phyloP scores from a whole-genome alignment of 2,113 vertebrate genomes.

The Pelusios castaneus region DNA sequence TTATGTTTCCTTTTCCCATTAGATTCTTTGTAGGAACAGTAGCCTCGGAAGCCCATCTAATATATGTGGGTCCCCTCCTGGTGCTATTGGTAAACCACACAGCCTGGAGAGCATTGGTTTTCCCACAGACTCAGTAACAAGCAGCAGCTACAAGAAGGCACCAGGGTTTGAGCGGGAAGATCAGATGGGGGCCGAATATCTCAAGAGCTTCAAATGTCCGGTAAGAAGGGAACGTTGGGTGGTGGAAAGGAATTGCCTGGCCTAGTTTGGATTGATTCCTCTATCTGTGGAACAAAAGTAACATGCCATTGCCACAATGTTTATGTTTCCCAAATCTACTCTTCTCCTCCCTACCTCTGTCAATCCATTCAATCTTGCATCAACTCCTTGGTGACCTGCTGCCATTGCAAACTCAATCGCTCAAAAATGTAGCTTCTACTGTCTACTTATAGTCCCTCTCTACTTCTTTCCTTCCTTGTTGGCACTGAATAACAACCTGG shows the following conservation, averaged over 20 bases:
- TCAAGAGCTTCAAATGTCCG: constrained; percentile 86
- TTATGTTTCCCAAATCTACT: not conserved
- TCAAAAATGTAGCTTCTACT: not conserved
- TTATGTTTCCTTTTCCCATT: constrained; percentile 55
- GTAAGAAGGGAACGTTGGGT: constrained; percentile 67
- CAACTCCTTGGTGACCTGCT: constrained; percentile 31
- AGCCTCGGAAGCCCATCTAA: constrained; percentile 83
- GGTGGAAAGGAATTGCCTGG: constrained; percentile 6
- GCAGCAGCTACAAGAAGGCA: constrained; percentile 91
- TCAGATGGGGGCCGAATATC: constrained; percentile 88
- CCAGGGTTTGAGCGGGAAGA: constrained; percentile 98
- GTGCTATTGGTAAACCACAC: constrained; percentile 79
- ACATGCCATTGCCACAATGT: not conserved
- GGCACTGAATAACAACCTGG: not conserved
- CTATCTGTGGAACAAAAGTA: not conserved
- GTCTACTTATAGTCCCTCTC: constrained; percentile 7
- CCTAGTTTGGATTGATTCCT: not conserved
- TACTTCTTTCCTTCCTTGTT: constrained; percentile 27
- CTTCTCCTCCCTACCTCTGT: constrained; percentile 8
- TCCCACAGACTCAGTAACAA: constrained; percentile 82
- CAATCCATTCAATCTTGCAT: constrained; percentile 7
- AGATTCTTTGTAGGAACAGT: constrained; percentile 85
- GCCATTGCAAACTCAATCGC: not conserved
- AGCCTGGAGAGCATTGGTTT: constrained; percentile 83
- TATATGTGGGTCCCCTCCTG: constrained; percentile 82